Percentiles rank a stretch among this genome's conserved stretches.
Evolutionary conservation across 2,888 invertebrate genomes (phyloP).

Genomic region (Spialia ferax): DNA sequence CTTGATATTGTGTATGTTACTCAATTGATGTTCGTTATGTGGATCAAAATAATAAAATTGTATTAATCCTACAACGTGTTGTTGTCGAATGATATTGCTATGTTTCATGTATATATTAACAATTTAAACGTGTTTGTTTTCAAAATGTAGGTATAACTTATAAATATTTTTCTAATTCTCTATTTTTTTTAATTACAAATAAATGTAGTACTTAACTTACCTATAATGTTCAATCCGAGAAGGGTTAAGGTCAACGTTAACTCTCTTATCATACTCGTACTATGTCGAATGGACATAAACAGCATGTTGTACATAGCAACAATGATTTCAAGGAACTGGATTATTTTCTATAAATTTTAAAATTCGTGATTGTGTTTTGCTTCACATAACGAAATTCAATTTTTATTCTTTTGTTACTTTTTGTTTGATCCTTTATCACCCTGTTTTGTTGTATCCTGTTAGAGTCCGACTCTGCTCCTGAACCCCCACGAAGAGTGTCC

Average conservation of each 20-base stretch:
- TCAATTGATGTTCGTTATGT: conserved; percentile 44
- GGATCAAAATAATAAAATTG: conserved; percentile 5
- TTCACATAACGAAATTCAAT: conserved; percentile 35
- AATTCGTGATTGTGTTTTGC: background rate
- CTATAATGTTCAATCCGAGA: too few relatives aligned
- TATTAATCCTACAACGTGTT: background rate
- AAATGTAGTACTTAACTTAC: too few relatives aligned
- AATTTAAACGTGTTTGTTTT: background rate
- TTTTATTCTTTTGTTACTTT: conserved; percentile 51
- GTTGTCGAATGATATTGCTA: background rate
- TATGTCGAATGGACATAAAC: background rate
- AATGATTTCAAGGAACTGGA: background rate
- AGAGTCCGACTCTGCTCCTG: conserved; percentile 88
- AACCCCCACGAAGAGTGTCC: conserved; percentile 88
- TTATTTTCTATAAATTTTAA: background rate
- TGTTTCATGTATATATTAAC: background rate
- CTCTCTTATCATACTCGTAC: too few relatives aligned
- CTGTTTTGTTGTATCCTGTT: conserved; percentile 75
- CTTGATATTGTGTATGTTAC: conserved; percentile 46
- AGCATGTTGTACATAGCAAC: background rate
- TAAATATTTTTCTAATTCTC: too few relatives aligned
- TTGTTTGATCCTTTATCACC: conserved; percentile 63
- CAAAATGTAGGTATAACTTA: too few relatives aligned
- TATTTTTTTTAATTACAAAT: too few relatives aligned
- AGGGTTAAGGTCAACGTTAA: too few relatives aligned